A percentile compares a stretch with the other conserved stretches of the same genome.
phyloP scores from a whole-genome alignment of 2,797 vertebrate genomes.

The Jordanella pulchra region DNA sequence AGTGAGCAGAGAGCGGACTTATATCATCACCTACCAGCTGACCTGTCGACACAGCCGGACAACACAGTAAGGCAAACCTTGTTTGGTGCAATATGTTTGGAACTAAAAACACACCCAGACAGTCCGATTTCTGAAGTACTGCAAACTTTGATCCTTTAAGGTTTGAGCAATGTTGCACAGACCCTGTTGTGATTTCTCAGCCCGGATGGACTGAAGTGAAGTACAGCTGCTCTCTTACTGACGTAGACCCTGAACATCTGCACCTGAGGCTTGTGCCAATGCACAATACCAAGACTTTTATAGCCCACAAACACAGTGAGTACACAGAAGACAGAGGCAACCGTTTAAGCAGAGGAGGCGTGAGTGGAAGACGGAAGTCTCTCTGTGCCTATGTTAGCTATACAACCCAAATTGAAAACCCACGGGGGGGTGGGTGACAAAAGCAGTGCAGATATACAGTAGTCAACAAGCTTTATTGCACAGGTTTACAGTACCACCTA shows the following conservation, averaged over 20 bases:
- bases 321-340: slow-evolving; percentile 15
- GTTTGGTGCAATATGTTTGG: background rate
- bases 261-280: slow-evolving; percentile 53
- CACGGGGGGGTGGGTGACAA: background rate
- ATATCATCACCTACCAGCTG: slow-evolving; percentile 73
- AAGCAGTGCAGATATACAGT: background rate
- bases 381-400: background rate
- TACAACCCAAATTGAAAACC: slow-evolving; percentile 10
- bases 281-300: slow-evolving; percentile 53
- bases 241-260: slow-evolving; percentile 35
- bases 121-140: background rate
- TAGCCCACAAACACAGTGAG: slow-evolving; percentile 60
- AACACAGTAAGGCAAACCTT: slow-evolving; percentile 54
- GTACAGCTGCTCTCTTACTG: slow-evolving; percentile 67
- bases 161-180: slow-evolving; percentile 45
- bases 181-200: slow-evolving; percentile 9
- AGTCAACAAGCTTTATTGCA: background rate
- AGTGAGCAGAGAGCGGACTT: slow-evolving; percentile 62
- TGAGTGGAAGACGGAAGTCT: background rate
- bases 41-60: slow-evolving; percentile 35
- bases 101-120: background rate
- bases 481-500: slow-evolving; percentile 42
- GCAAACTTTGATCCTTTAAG: slow-evolving; percentile 22
- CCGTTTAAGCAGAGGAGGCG: background rate
- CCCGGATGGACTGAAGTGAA: slow-evolving; percentile 17